Base-by-base conservation (phyloP, 2,113 vertebrate species). In the Pterocles burchelli region DNA sequence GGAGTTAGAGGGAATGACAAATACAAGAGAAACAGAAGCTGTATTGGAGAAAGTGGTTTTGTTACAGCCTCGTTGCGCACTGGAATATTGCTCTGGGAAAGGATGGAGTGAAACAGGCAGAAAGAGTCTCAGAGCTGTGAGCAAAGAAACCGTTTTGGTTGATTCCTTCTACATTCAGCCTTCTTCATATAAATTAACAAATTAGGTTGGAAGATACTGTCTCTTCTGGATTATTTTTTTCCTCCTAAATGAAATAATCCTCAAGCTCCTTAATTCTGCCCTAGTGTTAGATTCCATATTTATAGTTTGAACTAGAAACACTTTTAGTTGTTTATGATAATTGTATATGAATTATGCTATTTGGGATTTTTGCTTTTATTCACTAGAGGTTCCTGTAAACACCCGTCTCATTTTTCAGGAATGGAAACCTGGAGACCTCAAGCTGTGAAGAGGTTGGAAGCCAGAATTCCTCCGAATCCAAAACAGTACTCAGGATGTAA, bases 401-500 rank as follows among this genome's bases (percentile, higher is more conserved):
- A 73, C 43, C 29, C 14, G 10, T 89, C 45, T 96, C 34, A 17
- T 84, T 88, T 57, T 95, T 36, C 97, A 99, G 99, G 79, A 99
- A 98, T 81, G 99, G 99, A 90, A 97, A 94, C 85, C 85, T 98
- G 94, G 98, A 98, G 68, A 97, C 97, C 88, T 97, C 96, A 22
- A 95, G 82, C 72, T 97, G 93, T 93, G 98, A 96, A 86, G 98
- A 98, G 12, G 72, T 90, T 29, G 96, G 89, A 67, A 97, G 70
- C 80, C 93, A 94, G 62, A 98, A 90, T 66, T 93, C 98, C 26
- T 95, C 97, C 0, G 98, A 98, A 91, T 98, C 96, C 75, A 98
- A 85, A 49, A 87, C 95, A 10, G 98, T 98, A 38, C 98, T 99
- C 95, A 98, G 98, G 97, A 99, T 96, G 99, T 99, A 96, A 99